These are phyloP conservation scores for Sthenelais limicola DNA, from an alignment of 2,888 invertebrate genomes.

Conservation along the genomic window DNA sequence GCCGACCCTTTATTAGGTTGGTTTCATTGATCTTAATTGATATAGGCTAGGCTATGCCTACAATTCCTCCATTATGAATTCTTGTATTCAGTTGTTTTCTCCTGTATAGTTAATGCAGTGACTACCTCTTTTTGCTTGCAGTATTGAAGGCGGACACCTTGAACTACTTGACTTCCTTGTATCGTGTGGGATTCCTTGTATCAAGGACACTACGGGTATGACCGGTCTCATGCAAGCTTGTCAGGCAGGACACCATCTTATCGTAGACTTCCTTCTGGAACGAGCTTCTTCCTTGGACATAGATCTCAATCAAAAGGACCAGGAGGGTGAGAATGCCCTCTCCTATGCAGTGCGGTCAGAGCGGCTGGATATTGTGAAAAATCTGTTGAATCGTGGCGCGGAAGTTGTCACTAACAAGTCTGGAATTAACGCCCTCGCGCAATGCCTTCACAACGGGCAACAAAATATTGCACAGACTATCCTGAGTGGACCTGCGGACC, in stretches of 20 bases:
- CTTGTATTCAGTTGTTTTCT: too few species aligned
- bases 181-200: constrained; percentile 39
- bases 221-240: constrained; percentile 55
- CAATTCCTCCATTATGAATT: too few species aligned
- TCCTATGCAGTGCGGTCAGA: constrained; percentile 52
- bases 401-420: constrained; percentile 42
- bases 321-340: constrained; percentile 52
- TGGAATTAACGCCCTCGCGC: constrained; percentile 46
- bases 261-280: constrained; percentile 49
- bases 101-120: not conserved
- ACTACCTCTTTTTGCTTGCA: constrained; percentile 35
- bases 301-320: constrained; percentile 51
- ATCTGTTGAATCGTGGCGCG: constrained; percentile 45
- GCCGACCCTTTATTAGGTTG: too few species aligned
- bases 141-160: constrained; percentile 53
- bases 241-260: constrained; percentile 46
- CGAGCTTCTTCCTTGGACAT: constrained; percentile 38
- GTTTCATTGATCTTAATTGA: too few species aligned
- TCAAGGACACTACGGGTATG: constrained; percentile 44
- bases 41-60: too few species aligned
- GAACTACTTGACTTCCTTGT: constrained; percentile 50
- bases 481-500: constrained; percentile 37
- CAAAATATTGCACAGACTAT: constrained; percentile 44
- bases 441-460: constrained; percentile 41
- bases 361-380: constrained; percentile 41